Conservation (phyloP, 2,797 vertebrate species). For the Numenius phaeopus region DNA sequence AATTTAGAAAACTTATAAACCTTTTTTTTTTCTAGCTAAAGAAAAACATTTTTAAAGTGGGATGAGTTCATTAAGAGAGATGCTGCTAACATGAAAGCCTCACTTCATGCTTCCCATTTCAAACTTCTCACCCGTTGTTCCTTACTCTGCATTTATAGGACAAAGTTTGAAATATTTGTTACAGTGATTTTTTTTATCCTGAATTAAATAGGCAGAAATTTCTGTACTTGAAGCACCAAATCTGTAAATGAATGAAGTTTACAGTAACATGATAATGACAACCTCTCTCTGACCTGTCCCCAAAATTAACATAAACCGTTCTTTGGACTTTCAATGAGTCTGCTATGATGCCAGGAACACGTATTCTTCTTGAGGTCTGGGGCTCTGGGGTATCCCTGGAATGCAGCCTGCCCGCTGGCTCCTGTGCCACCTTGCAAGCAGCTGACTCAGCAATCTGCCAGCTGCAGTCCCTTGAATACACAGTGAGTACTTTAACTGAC, state of each 20-base stretch:
- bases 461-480: not conserved
- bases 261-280: not conserved
- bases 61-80: not conserved
- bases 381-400: not conserved
- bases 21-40: not conserved
- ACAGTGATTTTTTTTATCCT: not conserved
- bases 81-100: not conserved
- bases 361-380: not conserved
- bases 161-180: not conserved
- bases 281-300: not conserved
- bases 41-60: not conserved
- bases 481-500: not conserved
- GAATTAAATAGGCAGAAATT: not conserved
- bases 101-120: not conserved
- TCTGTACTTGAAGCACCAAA: not conserved
- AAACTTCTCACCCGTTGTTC: not conserved
- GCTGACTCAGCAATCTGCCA: not conserved
- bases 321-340: not conserved
- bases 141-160: not conserved
- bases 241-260: not conserved
- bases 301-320: not conserved
- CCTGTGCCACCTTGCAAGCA: not conserved
- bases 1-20: not conserved
- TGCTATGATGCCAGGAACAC: not conserved
- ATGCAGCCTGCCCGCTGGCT: not conserved